These are phyloP conservation scores for Rhopalosiphum nymphaeae DNA, from an alignment of 2,888 invertebrate species.

Conservation along the genomic window DNA sequence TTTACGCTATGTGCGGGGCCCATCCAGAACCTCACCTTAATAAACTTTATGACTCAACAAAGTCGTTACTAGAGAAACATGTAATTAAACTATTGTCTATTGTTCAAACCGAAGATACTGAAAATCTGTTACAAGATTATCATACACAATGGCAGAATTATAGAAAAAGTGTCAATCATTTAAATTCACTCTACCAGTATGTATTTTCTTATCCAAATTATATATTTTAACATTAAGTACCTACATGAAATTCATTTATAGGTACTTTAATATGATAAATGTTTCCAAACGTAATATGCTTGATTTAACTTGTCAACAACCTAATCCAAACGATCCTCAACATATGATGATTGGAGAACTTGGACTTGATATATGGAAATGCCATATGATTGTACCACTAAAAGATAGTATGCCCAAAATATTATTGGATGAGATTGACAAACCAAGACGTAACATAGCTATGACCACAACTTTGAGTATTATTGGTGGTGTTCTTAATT, in stretches of 20 bases:
- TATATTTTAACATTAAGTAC: neutral
- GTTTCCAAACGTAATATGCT: too few relatives aligned
- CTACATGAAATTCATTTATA: conserved; percentile 68
- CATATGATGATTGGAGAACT: conserved; percentile 90
- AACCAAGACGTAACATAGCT: conserved; percentile 78
- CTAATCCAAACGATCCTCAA: conserved; percentile 81
- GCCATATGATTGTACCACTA: conserved; percentile 84
- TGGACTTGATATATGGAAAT: conserved; percentile 87
- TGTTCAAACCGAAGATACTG: conserved; percentile 77
- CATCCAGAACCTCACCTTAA: conserved; percentile 95
- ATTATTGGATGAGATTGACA: conserved; percentile 85
- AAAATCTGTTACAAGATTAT: conserved; percentile 81
- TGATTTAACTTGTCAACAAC: conserved; percentile 70
- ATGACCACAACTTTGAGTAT: conserved; percentile 75
- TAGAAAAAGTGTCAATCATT: conserved; percentile 88
- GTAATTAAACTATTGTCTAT: conserved; percentile 81
- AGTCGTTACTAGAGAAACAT: conserved; percentile 88
- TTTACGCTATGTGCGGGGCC: conserved; percentile 95
- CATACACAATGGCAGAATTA: conserved; percentile 91
- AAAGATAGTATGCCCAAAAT: conserved; percentile 81
- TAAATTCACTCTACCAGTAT: conserved; percentile 89
- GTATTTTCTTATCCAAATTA: conserved; percentile 67
- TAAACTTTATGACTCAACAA: conserved; percentile 90
- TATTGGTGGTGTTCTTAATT: conserved; percentile 88
- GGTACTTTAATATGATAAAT: conserved; percentile 79